phyloP scores from a whole-genome alignment of 1,140 invertebrate genomes.

The Rhopalosiphum padi region DNA sequence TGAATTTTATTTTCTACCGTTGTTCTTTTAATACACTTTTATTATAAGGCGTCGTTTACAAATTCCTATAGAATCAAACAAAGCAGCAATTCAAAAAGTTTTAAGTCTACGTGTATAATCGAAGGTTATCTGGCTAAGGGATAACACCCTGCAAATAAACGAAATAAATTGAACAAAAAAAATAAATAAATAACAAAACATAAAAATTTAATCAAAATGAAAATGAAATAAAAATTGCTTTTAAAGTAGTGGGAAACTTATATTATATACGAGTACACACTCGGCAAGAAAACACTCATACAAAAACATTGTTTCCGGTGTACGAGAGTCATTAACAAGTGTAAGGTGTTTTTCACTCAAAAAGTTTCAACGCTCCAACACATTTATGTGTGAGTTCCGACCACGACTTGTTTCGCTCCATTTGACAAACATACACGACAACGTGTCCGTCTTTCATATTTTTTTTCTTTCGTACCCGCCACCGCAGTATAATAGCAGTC shows the following conservation, averaged over 20 bases:
- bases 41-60: neutral
- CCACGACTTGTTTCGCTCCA: neutral
- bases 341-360: constrained; percentile 30
- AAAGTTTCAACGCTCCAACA: neutral
- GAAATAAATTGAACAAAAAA: constrained; percentile 5
- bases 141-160: constrained; percentile 1
- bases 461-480: too few species aligned
- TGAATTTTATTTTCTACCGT: neutral
- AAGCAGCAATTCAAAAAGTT: neutral
- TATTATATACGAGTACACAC: neutral
- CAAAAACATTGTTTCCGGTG: constrained; percentile 11
- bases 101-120: neutral
- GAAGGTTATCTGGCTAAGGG: neutral
- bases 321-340: constrained; percentile 40
- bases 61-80: neutral
- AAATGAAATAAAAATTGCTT: neutral
- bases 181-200: neutral
- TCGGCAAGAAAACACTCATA: neutral
- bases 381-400: neutral
- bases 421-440: neutral
- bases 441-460: neutral
- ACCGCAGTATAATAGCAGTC: neutral
- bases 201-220: neutral
- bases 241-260: neutral
- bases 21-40: neutral